These are phyloP conservation scores for Anolis carolinensis DNA, from an alignment of 2,113 vertebrate genomes.

Conservation along the genomic window DNA sequence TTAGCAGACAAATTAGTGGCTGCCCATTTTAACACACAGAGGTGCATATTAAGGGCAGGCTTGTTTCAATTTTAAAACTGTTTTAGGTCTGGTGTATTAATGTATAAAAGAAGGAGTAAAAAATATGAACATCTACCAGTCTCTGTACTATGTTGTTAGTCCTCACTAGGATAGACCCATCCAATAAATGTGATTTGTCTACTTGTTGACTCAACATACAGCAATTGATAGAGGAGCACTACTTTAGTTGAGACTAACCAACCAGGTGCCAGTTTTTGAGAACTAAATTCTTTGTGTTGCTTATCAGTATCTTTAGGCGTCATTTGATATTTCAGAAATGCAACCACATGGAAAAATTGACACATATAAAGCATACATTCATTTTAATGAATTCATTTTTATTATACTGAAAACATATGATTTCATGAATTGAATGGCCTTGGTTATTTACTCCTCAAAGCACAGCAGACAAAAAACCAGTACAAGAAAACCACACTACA, in stretches of 20 bases:
- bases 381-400: neutral
- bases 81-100: slow-evolving; percentile 11
- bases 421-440: neutral
- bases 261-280: neutral
- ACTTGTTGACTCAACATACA: too few species aligned
- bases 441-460: too few species aligned
- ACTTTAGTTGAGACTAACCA: too few species aligned
- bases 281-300: neutral
- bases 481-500: too few species aligned
- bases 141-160: neutral
- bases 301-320: neutral
- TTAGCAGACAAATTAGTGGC: neutral
- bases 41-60: neutral
- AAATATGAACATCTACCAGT: neutral
- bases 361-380: neutral
- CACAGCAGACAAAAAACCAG: too few species aligned
- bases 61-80: neutral
- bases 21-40: neutral
- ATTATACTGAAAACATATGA: neutral
- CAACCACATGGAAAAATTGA: neutral
- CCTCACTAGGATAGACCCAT: too few species aligned
- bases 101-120: neutral
- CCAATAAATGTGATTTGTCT: too few species aligned
- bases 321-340: neutral
- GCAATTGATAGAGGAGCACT: too few species aligned